A percentile compares a stretch with the other conserved stretches of the same genome.
Evolutionary conservation across 2,797 vertebrate species (phyloP).

Genomic region (Argya squamiceps): DNA sequence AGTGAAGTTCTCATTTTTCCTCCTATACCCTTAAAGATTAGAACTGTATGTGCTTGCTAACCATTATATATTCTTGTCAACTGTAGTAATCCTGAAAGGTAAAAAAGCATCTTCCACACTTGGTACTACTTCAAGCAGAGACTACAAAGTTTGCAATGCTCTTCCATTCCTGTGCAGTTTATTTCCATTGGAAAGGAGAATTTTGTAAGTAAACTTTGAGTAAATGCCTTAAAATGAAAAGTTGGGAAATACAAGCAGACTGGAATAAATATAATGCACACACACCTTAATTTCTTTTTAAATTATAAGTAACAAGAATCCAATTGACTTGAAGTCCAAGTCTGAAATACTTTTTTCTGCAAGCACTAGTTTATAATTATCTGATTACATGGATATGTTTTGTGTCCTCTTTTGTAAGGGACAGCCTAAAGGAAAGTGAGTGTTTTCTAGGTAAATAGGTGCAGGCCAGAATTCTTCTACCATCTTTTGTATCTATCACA

Average conservation of each 20-base stretch:
- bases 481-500: neutral
- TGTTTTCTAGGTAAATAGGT: neutral
- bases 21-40: neutral
- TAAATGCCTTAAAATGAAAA: neutral
- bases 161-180: neutral
- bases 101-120: neutral
- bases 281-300: neutral
- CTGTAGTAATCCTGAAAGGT: neutral
- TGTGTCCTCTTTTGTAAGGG: neutral
- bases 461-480: neutral
- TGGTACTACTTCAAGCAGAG: neutral
- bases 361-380: neutral
- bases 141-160: neutral
- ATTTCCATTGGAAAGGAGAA: neutral
- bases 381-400: neutral
- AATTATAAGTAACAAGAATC: neutral
- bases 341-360: neutral
- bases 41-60: neutral
- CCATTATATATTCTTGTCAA: neutral
- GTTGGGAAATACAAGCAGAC: neutral
- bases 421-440: neutral
- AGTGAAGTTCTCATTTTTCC: neutral
- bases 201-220: neutral
- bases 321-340: neutral
- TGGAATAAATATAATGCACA: neutral